These are phyloP conservation scores for Tetrapedia diversipes DNA, from an alignment of 2,888 invertebrate species.

Conservation along the genomic window DNA sequence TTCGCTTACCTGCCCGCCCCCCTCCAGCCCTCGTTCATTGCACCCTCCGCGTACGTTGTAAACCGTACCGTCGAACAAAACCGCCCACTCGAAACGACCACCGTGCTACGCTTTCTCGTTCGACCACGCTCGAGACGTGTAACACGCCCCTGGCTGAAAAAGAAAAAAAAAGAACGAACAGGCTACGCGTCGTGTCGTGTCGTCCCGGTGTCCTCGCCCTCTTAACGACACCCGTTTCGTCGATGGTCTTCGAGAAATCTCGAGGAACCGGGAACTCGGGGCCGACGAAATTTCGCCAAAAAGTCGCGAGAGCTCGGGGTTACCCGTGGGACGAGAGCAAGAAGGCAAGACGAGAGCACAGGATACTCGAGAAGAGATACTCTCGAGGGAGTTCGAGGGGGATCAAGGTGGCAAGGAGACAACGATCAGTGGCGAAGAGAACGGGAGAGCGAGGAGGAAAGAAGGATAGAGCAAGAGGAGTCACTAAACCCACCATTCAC, in stretches of 20 bases:
- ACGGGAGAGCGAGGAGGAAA: constrained; percentile 6
- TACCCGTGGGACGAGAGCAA: no score
- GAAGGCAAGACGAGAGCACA: constrained; percentile 4
- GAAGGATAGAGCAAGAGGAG: constrained; percentile 54
- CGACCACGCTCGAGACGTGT: constrained; percentile 48
- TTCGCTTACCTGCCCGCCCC: constrained; percentile 63
- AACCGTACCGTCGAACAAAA: constrained; percentile 56
- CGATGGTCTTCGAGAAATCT: not conserved
- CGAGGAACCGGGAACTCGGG: no score
- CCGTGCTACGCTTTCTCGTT: constrained; percentile 62
- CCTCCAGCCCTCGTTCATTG: constrained; percentile 53
- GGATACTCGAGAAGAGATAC: constrained; percentile 3
- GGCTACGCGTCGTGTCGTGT: constrained; percentile 35
- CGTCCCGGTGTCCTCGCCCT: no score
- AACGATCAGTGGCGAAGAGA: constrained; percentile 17
- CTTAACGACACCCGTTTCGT: no score
- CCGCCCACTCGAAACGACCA: constrained; percentile 60
- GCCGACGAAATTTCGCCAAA: not conserved
- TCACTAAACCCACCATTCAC: constrained; percentile 79
- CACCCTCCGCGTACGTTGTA: constrained; percentile 46
- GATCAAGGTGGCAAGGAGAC: constrained; percentile 24
- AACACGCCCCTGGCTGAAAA: constrained; percentile 17
- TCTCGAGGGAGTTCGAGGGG: constrained; percentile 1
- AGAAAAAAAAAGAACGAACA: constrained; percentile 25
- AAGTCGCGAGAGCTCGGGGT: no score